Conservation (phyloP, 2,888 invertebrate species). For the Caenorhabditis angaria region DNA sequence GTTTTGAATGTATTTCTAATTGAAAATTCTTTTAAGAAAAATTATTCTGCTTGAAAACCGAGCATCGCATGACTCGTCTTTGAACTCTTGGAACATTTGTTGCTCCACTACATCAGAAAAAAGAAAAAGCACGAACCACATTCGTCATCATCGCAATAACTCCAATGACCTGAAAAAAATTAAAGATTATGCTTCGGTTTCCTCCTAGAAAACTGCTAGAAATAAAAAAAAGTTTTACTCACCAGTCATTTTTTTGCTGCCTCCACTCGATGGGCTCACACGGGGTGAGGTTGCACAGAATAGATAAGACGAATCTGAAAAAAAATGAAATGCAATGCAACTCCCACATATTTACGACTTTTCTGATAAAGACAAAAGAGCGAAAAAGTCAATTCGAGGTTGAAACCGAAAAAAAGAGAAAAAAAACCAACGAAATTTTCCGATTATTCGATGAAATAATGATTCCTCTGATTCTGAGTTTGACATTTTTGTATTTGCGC, state of each 20-base stretch:
- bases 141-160: conserved; percentile 65
- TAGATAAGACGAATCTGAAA: conserved; percentile 38
- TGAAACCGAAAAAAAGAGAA: conserved; percentile 6
- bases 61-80: too few species aligned
- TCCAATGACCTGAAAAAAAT: conserved; percentile 58
- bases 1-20: too few species aligned
- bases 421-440: conserved; percentile 40
- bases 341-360: conserved; percentile 3
- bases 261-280: conserved; percentile 20
- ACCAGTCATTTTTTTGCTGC: conserved; percentile 37
- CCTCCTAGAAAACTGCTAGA: neutral
- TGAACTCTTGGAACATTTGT: too few species aligned
- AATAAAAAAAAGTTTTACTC: neutral
- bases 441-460: conserved; percentile 21
- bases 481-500: conserved; percentile 24
- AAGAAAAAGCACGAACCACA: conserved; percentile 46
- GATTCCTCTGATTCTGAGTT: conserved; percentile 24
- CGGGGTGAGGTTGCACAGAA: conserved; percentile 31
- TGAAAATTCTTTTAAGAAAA: neutral
- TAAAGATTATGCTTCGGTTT: too few species aligned
- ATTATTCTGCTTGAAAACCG: too few species aligned
- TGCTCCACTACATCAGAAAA: neutral
- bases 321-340: neutral
- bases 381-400: too few species aligned
- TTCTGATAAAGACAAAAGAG: conserved; percentile 1